Percentiles rank a stretch among this genome's conserved stretches.
These are phyloP conservation scores for Nettapus auritus DNA, from an alignment of 2,113 vertebrate species.

Conservation along the genomic window DNA sequence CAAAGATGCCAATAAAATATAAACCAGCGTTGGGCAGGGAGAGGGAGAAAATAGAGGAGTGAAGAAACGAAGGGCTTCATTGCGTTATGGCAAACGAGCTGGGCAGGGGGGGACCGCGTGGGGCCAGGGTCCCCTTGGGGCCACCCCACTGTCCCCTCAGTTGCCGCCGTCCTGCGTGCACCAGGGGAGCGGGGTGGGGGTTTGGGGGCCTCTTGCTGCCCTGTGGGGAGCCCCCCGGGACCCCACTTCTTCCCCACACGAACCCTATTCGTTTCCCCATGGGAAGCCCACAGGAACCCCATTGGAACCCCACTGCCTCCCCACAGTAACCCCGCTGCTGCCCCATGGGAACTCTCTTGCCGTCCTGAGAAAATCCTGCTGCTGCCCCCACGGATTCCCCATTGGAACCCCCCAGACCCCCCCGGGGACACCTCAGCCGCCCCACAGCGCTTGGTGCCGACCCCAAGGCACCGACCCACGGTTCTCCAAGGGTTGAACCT, in stretches of 20 bases:
- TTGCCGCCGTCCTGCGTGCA: not conserved
- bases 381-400: not conserved
- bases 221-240: not conserved
- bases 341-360: not conserved
- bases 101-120: fast-evolving
- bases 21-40: not conserved
- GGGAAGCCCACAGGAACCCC: no score
- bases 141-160: not conserved
- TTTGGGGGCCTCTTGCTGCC: not conserved
- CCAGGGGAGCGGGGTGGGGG: not conserved
- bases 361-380: not conserved
- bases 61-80: not conserved
- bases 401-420: not conserved
- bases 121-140: not conserved
- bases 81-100: not conserved
- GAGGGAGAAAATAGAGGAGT: not conserved
- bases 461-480: not conserved
- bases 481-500: not conserved
- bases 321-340: not conserved
- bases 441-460: not conserved
- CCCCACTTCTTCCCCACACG: no score
- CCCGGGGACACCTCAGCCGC: not conserved
- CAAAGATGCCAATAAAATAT: constrained; percentile 46
- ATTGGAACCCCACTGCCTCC: not conserved
- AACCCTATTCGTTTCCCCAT: no score